These are phyloP conservation scores for Hipposideros armiger DNA, from an alignment of 2,113 vertebrate genomes.

Conservation along the genomic window DNA sequence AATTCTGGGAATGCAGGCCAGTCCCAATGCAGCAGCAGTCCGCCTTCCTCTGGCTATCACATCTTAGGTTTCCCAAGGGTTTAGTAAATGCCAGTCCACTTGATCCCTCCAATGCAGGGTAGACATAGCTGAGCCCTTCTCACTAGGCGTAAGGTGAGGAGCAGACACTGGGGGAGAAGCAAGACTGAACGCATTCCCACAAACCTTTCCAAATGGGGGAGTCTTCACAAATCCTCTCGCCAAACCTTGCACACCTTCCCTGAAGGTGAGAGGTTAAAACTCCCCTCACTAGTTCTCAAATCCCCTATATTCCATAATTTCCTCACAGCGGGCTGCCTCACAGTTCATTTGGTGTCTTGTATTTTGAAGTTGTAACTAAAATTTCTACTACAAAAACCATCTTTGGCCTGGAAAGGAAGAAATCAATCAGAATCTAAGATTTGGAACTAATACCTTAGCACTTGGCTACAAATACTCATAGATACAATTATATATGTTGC, in stretches of 20 bases:
- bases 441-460: not conserved
- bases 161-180: not conserved
- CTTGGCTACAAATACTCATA: not conserved
- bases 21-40: not conserved
- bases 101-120: not conserved
- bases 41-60: not conserved
- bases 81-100: not conserved
- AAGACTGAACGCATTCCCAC: too few species aligned
- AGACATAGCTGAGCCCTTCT: not conserved
- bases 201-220: not conserved
- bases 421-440: constrained; percentile 14
- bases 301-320: not conserved
- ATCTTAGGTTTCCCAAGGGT: not conserved
- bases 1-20: not conserved
- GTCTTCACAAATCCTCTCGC: not conserved
- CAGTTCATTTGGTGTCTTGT: not conserved
- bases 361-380: not conserved
- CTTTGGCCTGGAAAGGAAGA: not conserved
- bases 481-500: not conserved
- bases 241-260: too few species aligned
- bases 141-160: not conserved
- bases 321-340: not conserved
- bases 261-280: not conserved
- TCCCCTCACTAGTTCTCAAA: not conserved
- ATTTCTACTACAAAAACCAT: not conserved